phyloP scores from a whole-genome alignment of 2,797 vertebrate species.

The Cyprinodon diabolis region DNA sequence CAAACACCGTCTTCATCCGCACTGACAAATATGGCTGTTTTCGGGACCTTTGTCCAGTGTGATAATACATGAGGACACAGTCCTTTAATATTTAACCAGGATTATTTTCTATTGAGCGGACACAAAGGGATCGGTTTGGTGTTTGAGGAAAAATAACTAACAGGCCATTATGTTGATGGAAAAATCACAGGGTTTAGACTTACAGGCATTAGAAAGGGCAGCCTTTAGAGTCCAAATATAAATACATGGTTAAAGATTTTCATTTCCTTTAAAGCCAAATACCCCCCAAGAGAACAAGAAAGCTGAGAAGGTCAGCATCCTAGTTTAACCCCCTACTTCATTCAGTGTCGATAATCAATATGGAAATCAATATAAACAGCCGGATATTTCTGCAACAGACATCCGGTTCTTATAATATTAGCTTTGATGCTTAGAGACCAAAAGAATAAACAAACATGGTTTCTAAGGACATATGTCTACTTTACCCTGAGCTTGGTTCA shows the following conservation, averaged over 20 bases:
- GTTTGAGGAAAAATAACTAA: background rate
- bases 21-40: slow-evolving; percentile 13
- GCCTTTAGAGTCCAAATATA: background rate
- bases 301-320: slow-evolving; percentile 44
- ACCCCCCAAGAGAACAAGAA: slow-evolving; percentile 37
- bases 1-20: background rate
- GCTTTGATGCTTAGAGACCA: background rate
- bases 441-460: background rate
- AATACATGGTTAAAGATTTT: background rate
- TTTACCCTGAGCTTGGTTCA: no score
- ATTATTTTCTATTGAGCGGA: slow-evolving; percentile 24
- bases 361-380: slow-evolving; percentile 26
- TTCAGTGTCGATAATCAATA: slow-evolving; percentile 39
- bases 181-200: background rate
- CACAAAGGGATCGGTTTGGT: slow-evolving; percentile 11
- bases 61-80: slow-evolving; percentile 58
- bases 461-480: background rate
- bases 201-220: background rate
- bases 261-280: background rate
- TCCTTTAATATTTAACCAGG: slow-evolving; percentile 85
- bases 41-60: slow-evolving; percentile 70
- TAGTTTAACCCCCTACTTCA: slow-evolving; percentile 34
- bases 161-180: background rate
- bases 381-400: slow-evolving; percentile 15
- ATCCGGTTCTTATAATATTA: background rate